Conservation (phyloP, 2,113 vertebrate species). For the Pluvialis apricaria region DNA sequence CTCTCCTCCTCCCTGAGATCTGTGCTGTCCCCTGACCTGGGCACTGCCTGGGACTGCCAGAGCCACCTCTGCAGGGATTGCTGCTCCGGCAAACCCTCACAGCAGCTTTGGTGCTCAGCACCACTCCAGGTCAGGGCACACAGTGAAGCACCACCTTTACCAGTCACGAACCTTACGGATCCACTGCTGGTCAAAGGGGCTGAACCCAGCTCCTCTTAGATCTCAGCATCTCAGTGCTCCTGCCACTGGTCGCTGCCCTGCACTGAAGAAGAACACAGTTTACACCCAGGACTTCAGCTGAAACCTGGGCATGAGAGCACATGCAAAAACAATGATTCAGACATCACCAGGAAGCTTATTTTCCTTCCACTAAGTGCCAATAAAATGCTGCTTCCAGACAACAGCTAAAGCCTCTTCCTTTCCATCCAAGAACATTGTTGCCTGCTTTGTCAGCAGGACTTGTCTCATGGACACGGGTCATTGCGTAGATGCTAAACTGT, state of each 20-base stretch:
- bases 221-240: not conserved
- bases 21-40: not conserved
- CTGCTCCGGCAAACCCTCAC: not conserved
- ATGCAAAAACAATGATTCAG: conserved; percentile 16
- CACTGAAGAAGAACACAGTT: not conserved
- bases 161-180: not conserved
- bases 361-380: conserved; percentile 41
- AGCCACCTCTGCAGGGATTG: not conserved
- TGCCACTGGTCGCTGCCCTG: not conserved
- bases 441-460: conserved; percentile 11
- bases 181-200: not conserved
- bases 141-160: not conserved
- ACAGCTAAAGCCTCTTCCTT: conserved; percentile 22
- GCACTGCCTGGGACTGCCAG: not conserved
- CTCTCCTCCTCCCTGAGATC: not conserved
- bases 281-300: not conserved
- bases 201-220: not conserved
- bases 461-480: not conserved
- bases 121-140: not conserved
- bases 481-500: not conserved
- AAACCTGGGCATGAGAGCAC: conserved; percentile 39
- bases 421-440: not conserved
- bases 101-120: not conserved
- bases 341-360: conserved; percentile 21
- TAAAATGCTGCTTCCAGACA: conserved; percentile 35